phyloP scores from a whole-genome alignment of 2,888 invertebrate species.

The Drosophila cyrtoloma region DNA sequence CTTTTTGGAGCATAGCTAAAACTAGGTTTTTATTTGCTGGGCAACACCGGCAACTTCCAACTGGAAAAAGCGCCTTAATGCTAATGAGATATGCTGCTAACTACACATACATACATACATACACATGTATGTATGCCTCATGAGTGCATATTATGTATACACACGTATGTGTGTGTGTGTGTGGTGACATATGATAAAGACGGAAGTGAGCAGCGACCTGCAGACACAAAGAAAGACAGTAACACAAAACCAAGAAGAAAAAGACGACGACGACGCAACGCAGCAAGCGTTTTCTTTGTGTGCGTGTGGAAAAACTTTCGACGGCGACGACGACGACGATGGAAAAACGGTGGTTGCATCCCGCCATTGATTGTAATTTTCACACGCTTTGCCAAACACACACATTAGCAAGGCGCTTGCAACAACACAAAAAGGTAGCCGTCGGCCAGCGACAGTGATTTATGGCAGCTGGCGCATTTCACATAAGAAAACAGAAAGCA shows the following conservation, averaged over 20 bases:
- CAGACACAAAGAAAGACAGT: conserved; percentile 64
- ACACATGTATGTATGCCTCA: not conserved
- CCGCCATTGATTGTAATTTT: conserved; percentile 67
- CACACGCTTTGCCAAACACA: conserved; percentile 63
- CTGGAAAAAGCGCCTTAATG: conserved; percentile 70
- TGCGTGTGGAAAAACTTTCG: conserved; percentile 52
- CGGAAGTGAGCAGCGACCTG: conserved; percentile 66
- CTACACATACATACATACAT: conserved; percentile 10
- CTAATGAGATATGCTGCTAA: conserved; percentile 61
- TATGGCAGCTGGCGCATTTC: conserved; percentile 55
- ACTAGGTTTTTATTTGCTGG: not conserved
- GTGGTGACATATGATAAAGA: conserved; percentile 57
- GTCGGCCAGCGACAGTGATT: conserved; percentile 53
- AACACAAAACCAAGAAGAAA: conserved; percentile 43
- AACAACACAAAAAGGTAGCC: conserved; percentile 36
- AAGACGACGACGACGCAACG: not conserved
- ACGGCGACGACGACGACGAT: conserved; percentile 16
- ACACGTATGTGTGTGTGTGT: conserved; percentile 6
- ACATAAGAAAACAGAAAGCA: conserved; percentile 17
- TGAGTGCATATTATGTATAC: not conserved
- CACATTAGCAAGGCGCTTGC: not conserved
- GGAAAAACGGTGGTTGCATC: conserved; percentile 59
- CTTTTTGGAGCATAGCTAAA: not conserved
- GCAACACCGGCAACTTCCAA: conserved; percentile 47
- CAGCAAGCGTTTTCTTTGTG: conserved; percentile 19